Evolutionary conservation across 2,797 vertebrate species (phyloP).

Genomic region (Nannoperca obscura): DNA sequence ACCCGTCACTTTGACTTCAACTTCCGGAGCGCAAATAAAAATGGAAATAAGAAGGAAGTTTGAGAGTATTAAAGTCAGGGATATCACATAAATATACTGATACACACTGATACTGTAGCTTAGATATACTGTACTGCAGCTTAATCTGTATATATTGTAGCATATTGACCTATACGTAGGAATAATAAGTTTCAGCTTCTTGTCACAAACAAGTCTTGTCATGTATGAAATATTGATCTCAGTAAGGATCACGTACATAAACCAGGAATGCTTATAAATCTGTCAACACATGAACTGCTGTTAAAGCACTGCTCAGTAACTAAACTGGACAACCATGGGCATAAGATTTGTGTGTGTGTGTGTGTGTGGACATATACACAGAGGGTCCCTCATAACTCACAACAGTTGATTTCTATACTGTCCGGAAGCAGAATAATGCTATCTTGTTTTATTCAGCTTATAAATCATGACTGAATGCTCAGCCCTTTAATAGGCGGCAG

Average conservation of each 20-base stretch:
- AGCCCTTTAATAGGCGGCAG: slow-evolving; percentile 56
- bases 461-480: slow-evolving; percentile 68
- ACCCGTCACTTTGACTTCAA: slow-evolving; percentile 21
- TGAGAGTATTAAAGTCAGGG: slow-evolving; percentile 15
- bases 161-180: slow-evolving; percentile 53
- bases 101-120: slow-evolving; percentile 58
- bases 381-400: slow-evolving; percentile 52
- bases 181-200: slow-evolving; percentile 59
- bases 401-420: slow-evolving; percentile 55
- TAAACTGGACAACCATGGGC: slow-evolving; percentile 7
- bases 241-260: slow-evolving; percentile 59
- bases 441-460: slow-evolving; percentile 61
- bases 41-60: background rate
- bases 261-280: slow-evolving; percentile 61
- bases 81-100: slow-evolving; percentile 44
- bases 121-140: slow-evolving; percentile 62
- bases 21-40: slow-evolving; percentile 22
- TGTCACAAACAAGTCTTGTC: slow-evolving; percentile 70
- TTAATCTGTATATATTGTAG: slow-evolving; percentile 56
- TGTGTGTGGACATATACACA: slow-evolving; percentile 17
- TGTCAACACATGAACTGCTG: slow-evolving; percentile 59
- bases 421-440: slow-evolving; percentile 54
- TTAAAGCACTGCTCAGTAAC: slow-evolving; percentile 49
- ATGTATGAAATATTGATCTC: slow-evolving; percentile 60
- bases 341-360: slow-evolving; percentile 20